A percentile compares a stretch with the other conserved stretches of the same genome.
phyloP scores from a whole-genome alignment of 1,140 invertebrate species.

The Macrostomum lignano region DNA sequence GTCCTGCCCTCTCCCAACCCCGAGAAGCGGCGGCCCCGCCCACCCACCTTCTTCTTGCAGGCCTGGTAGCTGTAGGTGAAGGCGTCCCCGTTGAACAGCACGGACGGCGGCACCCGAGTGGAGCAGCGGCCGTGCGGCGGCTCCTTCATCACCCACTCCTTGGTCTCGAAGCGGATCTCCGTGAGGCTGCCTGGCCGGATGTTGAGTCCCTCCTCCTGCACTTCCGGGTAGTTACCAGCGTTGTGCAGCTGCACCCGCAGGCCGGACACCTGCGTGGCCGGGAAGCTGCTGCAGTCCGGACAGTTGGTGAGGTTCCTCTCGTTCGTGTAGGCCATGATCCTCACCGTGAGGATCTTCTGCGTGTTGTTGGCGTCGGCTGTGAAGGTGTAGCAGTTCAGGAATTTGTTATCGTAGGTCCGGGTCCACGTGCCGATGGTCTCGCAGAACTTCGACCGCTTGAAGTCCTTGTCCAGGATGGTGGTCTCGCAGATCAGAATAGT shows the following conservation, averaged over 20 bases:
- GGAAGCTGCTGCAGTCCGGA: not conserved
- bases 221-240: constrained; percentile 1
- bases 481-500: not conserved
- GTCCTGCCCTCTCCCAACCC: no score
- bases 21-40: no score
- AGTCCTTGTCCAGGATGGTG: no score
- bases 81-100: not conserved
- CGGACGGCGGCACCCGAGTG: not conserved
- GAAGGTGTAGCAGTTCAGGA: constrained; percentile 2
- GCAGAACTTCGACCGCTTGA: not conserved
- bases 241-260: not conserved
- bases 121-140: constrained; percentile 1
- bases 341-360: not conserved
- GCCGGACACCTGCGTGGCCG: not conserved
- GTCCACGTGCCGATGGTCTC: not conserved
- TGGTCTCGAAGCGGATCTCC: not conserved
- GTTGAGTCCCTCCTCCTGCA: not conserved
- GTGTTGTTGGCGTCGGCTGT: not conserved
- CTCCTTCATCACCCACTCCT: constrained; percentile 1
- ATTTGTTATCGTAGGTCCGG: not conserved
- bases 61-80: not conserved
- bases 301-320: not conserved
- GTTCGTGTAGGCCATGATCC: not conserved
- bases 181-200: not conserved
- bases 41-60: constrained; percentile 1